Evolutionary conservation across 2,888 invertebrate species (phyloP).

Genomic region (Melanotus villosus): DNA sequence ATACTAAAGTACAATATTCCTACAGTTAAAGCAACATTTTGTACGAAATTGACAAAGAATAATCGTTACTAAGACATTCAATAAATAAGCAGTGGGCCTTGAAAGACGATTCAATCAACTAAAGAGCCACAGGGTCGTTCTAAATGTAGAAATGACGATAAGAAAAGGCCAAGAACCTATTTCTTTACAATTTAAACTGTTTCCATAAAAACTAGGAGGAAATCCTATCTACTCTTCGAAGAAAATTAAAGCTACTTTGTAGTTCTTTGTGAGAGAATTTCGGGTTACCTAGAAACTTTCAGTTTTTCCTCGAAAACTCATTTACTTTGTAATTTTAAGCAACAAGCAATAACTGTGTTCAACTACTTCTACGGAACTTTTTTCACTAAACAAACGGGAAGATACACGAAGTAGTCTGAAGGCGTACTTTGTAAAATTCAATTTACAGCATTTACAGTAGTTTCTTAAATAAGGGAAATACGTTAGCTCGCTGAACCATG

Average conservation of each 20-base stretch:
- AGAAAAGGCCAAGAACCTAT: constrained; percentile 1
- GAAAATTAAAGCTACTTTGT: constrained; percentile 15
- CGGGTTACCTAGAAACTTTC: not conserved
- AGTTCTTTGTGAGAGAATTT: not conserved
- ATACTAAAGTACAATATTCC: no score
- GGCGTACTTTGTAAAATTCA: no score
- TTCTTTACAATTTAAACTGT: constrained; percentile 16
- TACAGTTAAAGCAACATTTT: not conserved
- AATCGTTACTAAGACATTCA: constrained; percentile 11
- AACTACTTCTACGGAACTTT: no score
- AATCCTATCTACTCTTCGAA: not conserved
- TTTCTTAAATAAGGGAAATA: no score
- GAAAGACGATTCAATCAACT: constrained; percentile 21
- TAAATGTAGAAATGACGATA: not conserved
- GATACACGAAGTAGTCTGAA: no score
- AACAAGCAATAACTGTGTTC: no score
- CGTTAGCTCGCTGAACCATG: no score
- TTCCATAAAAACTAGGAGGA: not conserved
- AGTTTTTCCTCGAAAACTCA: not conserved
- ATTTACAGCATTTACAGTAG: no score
- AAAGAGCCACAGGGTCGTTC: constrained; percentile 12
- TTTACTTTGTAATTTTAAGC: not conserved
- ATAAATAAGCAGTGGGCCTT: not conserved
- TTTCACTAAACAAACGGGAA: no score
- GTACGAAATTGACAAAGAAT: constrained; percentile 4